These are phyloP conservation scores for Drosophila suboccidentalis DNA, from an alignment of 2,888 invertebrate species.

Conservation along the genomic window DNA sequence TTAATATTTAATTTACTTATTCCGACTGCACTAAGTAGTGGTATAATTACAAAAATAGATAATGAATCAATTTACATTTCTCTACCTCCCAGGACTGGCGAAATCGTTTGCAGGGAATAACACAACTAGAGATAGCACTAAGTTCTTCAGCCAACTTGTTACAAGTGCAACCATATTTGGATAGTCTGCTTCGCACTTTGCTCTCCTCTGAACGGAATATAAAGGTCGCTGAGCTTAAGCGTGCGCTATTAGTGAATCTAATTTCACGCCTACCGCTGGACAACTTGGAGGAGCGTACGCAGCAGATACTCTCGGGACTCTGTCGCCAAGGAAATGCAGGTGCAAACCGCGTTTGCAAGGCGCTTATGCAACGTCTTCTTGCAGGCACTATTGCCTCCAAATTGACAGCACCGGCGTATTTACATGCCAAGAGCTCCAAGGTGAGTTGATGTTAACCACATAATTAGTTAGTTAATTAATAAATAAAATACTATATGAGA, in stretches of 20 bases:
- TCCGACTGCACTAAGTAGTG: no score
- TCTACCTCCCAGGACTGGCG: constrained; percentile 83
- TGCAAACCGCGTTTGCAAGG: constrained; percentile 85
- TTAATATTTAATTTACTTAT: no score
- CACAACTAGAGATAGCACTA: constrained; percentile 85
- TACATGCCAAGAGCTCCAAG: constrained; percentile 85
- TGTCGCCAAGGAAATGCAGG: constrained; percentile 85
- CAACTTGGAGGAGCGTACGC: constrained; percentile 84
- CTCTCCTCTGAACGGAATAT: constrained; percentile 88
- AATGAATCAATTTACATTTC: neutral
- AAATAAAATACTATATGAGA: neutral
- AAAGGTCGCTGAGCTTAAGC: constrained; percentile 85
- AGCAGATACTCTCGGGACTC: constrained; percentile 84
- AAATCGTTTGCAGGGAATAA: constrained; percentile 83
- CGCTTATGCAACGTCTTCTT: constrained; percentile 86
- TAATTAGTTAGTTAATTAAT: neutral
- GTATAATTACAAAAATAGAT: no score
- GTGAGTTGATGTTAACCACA: constrained; percentile 59
- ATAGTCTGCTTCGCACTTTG: constrained; percentile 88
- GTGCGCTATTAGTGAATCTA: constrained; percentile 83
- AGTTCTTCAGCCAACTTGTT: constrained; percentile 86
- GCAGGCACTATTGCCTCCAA: constrained; percentile 85
- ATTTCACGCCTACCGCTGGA: constrained; percentile 85
- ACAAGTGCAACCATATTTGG: constrained; percentile 88
- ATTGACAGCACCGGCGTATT: constrained; percentile 85